Evolutionary conservation across 2,888 invertebrate species (phyloP), one percentile per base, ranked within the genome.

Genomic region (Nemoura dubitans): DNA sequence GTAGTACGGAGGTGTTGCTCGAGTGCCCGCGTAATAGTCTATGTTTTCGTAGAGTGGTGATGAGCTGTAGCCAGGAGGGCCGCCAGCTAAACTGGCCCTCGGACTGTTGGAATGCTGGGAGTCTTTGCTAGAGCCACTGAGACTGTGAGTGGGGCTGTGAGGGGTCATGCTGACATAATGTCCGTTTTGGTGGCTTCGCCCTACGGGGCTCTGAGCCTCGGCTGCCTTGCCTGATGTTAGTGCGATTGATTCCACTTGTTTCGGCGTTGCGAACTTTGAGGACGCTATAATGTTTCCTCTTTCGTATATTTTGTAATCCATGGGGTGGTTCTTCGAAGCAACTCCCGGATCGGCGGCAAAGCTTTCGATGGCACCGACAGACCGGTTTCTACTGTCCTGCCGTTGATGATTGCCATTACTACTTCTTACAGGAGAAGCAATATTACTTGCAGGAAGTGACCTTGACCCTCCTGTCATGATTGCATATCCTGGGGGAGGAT

Each of bases 1-100:
- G 89, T 94, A 95, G 90, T 94, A 95, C 0, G 94, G 94, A 29
- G 94, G 93, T 42, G 93, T 92, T 86, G 90, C 90, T 30, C 89
- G 89, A 14, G 93, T 92, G 7, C 92, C 92, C 5, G 94, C 93
- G 92, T 96, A 96, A 90, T 96, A 96, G 89, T 96, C 96, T 86
- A 97, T 93, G 91, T 97, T 97, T 91, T 97, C 97, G 90, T 97
- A 97, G 30, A 97, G 95, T 0, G 95, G 95, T 7, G 92, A 92
- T 83, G 90, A 89, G 89, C 89, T 91, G 86, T 89, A 89, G 83
- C 89, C 88, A 86, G 88, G 85, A 92, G 91, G 87, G 25, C 88
- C 89, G 81, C 88, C 89, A 26, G 90, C 90, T 81, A 91, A 89
- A 88, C 91, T 91, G 7, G 90, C 89, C 87, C 91, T 89, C 25